Percentiles rank a stretch among this genome's conserved stretches.
These are phyloP conservation scores for Steinernema scapterisci DNA, from an alignment of 2,888 invertebrate species.

Conservation along the genomic window DNA sequence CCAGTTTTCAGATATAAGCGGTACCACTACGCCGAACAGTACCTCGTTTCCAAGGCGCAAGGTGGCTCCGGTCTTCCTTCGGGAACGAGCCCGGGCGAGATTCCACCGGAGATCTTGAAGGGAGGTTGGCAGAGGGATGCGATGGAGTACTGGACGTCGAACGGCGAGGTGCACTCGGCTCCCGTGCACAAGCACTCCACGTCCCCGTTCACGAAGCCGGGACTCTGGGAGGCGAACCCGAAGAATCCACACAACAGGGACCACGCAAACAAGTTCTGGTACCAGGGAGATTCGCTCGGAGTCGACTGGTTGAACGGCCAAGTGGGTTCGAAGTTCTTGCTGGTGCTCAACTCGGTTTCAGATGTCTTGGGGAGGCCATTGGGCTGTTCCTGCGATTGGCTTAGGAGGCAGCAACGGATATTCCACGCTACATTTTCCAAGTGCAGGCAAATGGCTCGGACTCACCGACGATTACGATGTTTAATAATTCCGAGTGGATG, in stretches of 20 bases:
- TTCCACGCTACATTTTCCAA: slow-evolving; percentile 57
- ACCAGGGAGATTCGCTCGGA: slow-evolving; percentile 51
- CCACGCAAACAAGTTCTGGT: slow-evolving; percentile 60
- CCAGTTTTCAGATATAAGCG: slow-evolving; percentile 40
- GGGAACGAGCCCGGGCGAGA: slow-evolving; percentile 28
- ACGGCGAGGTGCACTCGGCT: slow-evolving; percentile 18
- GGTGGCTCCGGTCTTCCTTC: slow-evolving; percentile 55
- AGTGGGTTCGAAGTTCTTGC: slow-evolving; percentile 32
- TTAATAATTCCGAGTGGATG: background rate
- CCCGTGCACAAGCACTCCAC: slow-evolving; percentile 9
- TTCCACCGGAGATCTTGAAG: background rate
- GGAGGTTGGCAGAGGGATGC: background rate
- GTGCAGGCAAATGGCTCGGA: slow-evolving; percentile 57
- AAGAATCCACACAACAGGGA: slow-evolving; percentile 62
- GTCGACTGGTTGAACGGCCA: slow-evolving; percentile 63
- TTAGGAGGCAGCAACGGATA: slow-evolving; percentile 59
- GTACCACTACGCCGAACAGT: slow-evolving; percentile 61
- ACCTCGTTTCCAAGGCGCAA: slow-evolving; percentile 59
- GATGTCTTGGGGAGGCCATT: slow-evolving; percentile 53
- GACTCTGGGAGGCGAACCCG: slow-evolving; percentile 61
- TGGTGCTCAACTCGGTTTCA: no score
- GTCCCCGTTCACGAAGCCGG: slow-evolving; percentile 62
- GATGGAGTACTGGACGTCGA: slow-evolving; percentile 25
- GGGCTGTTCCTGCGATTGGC: slow-evolving; percentile 62
- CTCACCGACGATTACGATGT: slow-evolving; percentile 61